Evolutionary conservation across 2,888 invertebrate genomes (phyloP), one percentile per base, ranked within the genome.

Genomic region (Matsumyia berberina): DNA sequence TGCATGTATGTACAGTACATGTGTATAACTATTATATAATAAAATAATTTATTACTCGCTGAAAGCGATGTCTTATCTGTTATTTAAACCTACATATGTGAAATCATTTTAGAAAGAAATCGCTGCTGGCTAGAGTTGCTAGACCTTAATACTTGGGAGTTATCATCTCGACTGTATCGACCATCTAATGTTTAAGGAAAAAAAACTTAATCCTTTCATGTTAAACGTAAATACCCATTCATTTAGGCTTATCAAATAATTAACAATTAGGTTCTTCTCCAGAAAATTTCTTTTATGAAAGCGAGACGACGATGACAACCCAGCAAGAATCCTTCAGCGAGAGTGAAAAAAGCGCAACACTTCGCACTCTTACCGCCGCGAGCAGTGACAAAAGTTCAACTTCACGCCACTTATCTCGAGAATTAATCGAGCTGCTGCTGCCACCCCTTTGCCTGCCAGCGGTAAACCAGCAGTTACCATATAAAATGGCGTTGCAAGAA

Each of bases 381-480:
- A 29, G 53, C 2, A 51, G 42, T 46, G 37, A 37, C 37, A 24
- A 70, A 69, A 49, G 44, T 70, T 37, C 37, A 70, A 70, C 58
- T 70, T 58, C 57, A 70, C 37, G 44, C 39, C 37, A 70, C 57
- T 58, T 70, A 70, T 46, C 44, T 49, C 49, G 37, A 58, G 35
- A 70, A 58, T 35, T 70, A 46, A 57, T 70, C 70, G 58, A 37
- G 17, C 39, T 31, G 37, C 31, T 53, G 31, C 7, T 33, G 15
- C 29, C 15, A 12, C 35, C 35, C 33, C 17, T 31, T 31, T 62
- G 11, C 31, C 17, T 7, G 15, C 39, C 17, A 29, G n/a, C 24
- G 37, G 24, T 51, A 37, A 66, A 37, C 66, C 37, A 37, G 24
- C 15, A 51, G 37, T 39, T 15, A 12, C 64, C 12, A 37, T 35